These are phyloP conservation scores for Caenorhabditis sulstoni DNA, from an alignment of 2,888 invertebrate species.

Conservation along the genomic window DNA sequence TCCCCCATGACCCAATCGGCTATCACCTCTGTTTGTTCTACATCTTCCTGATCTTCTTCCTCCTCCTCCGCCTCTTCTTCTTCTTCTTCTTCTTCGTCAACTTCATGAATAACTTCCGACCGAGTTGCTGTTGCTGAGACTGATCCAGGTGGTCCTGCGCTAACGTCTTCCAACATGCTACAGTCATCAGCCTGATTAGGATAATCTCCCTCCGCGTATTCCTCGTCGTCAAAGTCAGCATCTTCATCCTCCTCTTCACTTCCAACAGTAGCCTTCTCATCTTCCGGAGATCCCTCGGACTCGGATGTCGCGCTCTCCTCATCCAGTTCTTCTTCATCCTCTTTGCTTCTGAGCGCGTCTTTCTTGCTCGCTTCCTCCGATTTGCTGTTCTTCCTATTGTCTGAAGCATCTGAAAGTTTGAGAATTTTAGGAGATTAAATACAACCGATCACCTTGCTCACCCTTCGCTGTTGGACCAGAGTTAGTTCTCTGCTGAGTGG, in stretches of 20 bases:
- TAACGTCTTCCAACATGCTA: not conserved
- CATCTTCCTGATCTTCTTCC: no score
- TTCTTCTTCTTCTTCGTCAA: no score
- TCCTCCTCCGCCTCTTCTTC: no score
- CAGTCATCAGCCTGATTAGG: slow-evolving; percentile 28
- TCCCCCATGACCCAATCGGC: no score
- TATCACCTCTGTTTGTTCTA: no score
- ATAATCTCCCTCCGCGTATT: slow-evolving; percentile 35
- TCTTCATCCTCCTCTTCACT: slow-evolving; percentile 24
- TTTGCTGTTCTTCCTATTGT: slow-evolving; percentile 41
- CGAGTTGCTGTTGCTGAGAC: not conserved
- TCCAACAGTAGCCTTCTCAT: slow-evolving; percentile 9
- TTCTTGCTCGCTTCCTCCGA: slow-evolving; percentile 25
- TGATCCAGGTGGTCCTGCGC: not conserved
- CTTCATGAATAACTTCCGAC: no score
- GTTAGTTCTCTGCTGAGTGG: slow-evolving; percentile 31
- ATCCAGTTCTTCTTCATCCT: slow-evolving; percentile 16
- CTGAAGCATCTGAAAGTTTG: slow-evolving; percentile 3
- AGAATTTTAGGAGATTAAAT: not conserved
- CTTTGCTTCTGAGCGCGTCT: slow-evolving; percentile 10
- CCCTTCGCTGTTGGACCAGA: slow-evolving; percentile 44
- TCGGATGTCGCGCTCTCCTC: slow-evolving; percentile 23
- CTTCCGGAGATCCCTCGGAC: slow-evolving; percentile 32
- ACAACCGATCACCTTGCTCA: not conserved
- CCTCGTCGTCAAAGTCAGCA: slow-evolving; percentile 41